Evolutionary conservation across 1,140 invertebrate genomes (phyloP).

Genomic region (Amyelois transitella): DNA sequence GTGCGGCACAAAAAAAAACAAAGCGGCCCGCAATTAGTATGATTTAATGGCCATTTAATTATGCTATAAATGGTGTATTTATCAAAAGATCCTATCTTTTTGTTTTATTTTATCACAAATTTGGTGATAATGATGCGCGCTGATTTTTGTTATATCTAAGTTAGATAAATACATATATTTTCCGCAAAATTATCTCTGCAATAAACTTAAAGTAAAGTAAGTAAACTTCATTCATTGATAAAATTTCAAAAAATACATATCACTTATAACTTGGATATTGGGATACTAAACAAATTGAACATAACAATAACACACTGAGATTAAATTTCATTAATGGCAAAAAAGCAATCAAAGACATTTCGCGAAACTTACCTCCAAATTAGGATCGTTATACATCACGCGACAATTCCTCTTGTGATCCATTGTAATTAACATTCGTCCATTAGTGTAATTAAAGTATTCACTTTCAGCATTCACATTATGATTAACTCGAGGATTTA

Average conservation of each 20-base stretch:
- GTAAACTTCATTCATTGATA: too few relatives aligned
- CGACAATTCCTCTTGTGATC: conserved; percentile 16
- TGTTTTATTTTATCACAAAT: conserved; percentile 19
- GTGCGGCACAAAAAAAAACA: conserved; percentile 52
- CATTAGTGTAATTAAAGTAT: conserved; percentile 60
- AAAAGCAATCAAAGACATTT: not conserved
- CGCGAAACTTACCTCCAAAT: not conserved
- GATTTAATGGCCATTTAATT: conserved; percentile 71
- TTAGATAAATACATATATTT: too few relatives aligned
- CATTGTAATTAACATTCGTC: conserved; percentile 53
- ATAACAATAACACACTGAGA: too few relatives aligned
- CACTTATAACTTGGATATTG: too few relatives aligned
- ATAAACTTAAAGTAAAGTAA: too few relatives aligned
- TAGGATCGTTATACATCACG: not conserved
- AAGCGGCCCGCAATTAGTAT: conserved; percentile 60
- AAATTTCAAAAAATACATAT: too few relatives aligned
- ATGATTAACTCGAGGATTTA: conserved; percentile 24
- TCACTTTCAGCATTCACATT: conserved; percentile 36
- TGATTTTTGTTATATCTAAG: too few relatives aligned
- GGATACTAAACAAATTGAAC: too few relatives aligned
- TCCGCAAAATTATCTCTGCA: too few relatives aligned
- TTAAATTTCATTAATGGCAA: not conserved
- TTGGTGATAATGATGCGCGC: too few relatives aligned
- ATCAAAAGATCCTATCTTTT: conserved; percentile 31
- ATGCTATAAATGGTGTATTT: conserved; percentile 58